A percentile compares a stretch with the other conserved stretches of the same genome.
phyloP scores from a whole-genome alignment of 2,797 vertebrate genomes.

The Mionectes olivaceus region DNA sequence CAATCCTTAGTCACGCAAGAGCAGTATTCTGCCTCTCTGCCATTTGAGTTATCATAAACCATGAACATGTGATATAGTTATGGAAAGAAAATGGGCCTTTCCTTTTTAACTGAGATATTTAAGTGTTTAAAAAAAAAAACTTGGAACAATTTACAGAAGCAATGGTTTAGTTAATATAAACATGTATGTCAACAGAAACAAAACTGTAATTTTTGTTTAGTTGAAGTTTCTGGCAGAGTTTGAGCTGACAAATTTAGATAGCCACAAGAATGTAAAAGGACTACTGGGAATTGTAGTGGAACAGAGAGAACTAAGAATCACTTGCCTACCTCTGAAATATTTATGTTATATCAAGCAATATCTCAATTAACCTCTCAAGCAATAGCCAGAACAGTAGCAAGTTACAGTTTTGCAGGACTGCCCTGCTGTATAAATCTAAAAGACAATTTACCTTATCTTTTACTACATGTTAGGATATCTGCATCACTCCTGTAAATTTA shows the following conservation, averaged over 20 bases:
- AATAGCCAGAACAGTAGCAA: not conserved
- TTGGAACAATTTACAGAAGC: not conserved
- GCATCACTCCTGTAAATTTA: not conserved
- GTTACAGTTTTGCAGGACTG: not conserved
- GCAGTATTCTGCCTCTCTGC: not conserved
- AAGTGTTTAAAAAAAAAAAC: not conserved
- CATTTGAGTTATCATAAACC: not conserved
- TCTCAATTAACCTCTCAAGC: constrained; percentile 3
- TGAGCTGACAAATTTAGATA: constrained; percentile 31
- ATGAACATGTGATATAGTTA: not conserved
- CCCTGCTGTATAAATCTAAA: not conserved
- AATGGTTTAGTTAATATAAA: not conserved
- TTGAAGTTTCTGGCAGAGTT: not conserved
- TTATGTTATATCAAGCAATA: not conserved
- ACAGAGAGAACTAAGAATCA: not conserved
- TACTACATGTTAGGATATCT: not conserved
- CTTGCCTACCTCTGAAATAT: not conserved
- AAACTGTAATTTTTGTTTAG: not conserved
- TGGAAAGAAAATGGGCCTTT: not conserved
- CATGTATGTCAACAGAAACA: not conserved
- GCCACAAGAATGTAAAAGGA: constrained; percentile 10
- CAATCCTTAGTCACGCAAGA: not conserved
- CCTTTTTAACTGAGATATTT: not conserved
- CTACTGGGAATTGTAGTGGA: constrained; percentile 23
- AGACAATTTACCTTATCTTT: not conserved